These are phyloP conservation scores for Probaryconus sp. DNA, from an alignment of 1,140 invertebrate species.

Conservation along the genomic window DNA sequence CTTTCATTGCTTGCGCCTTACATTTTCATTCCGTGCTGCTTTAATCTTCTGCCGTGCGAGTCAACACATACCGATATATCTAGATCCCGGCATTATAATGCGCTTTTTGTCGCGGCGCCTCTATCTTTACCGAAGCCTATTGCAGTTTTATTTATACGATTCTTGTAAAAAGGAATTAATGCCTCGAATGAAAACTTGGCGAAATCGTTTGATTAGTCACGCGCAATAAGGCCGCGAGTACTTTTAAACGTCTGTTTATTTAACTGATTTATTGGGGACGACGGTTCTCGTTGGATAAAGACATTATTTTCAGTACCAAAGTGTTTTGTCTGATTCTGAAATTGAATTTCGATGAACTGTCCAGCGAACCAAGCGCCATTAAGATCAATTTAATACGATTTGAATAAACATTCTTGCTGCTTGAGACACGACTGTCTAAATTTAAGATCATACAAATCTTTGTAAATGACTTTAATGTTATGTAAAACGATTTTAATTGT, in stretches of 20 bases:
- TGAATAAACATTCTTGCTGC: too few species aligned
- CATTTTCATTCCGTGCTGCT: slow-evolving; percentile 59
- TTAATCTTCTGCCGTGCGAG: slow-evolving; percentile 57
- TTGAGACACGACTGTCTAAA: too few species aligned
- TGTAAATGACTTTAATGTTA: too few species aligned
- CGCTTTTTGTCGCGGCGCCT: slow-evolving; percentile 48
- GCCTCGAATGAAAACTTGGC: slow-evolving; percentile 18
- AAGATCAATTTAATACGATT: too few species aligned
- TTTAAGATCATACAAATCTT: too few species aligned
- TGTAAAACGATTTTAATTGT: too few species aligned
- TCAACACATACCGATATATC: slow-evolving; percentile 52
- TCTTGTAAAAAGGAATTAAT: slow-evolving; percentile 52
- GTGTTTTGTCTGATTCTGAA: slow-evolving; percentile 13
- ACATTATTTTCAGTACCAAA: slow-evolving; percentile 43
- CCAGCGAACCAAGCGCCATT: too few species aligned
- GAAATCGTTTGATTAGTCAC: slow-evolving; percentile 32
- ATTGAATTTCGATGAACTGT: too few species aligned
- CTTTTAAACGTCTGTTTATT: slow-evolving; percentile 13
- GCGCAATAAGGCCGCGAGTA: not conserved
- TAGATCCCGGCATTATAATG: slow-evolving; percentile 52
- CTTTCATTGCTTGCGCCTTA: slow-evolving; percentile 52
- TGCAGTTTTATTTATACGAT: slow-evolving; percentile 58
- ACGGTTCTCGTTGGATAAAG: slow-evolving; percentile 38
- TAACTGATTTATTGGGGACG: slow-evolving; percentile 27
- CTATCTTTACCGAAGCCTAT: slow-evolving; percentile 34